Conservation (phyloP, 2,797 vertebrate species). For the Sebastes miniatus region DNA sequence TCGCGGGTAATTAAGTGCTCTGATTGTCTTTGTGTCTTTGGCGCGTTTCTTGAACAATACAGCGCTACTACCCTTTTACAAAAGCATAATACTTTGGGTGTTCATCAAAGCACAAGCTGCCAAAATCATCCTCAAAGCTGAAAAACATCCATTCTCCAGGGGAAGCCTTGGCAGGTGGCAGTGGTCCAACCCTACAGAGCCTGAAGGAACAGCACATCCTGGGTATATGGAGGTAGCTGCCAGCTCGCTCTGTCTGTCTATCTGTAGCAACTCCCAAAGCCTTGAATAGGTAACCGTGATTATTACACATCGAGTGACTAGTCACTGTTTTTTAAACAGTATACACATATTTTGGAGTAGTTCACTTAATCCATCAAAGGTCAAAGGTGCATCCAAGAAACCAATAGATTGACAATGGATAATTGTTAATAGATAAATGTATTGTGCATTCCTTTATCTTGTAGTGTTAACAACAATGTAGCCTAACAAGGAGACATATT, state of each 20-base stretch:
- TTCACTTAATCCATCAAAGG: neutral
- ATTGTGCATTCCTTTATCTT: neutral
- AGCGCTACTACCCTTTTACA: constrained; percentile 9
- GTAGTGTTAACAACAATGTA: neutral
- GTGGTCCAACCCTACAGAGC: constrained; percentile 60
- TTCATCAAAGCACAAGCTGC: constrained; percentile 59
- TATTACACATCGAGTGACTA: constrained; percentile 18
- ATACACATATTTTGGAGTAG: neutral
- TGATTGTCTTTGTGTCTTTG: constrained; percentile 61
- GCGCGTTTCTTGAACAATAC: constrained; percentile 48
- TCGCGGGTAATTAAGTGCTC: constrained; percentile 68
- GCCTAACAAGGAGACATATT: neutral
- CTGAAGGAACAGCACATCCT: constrained; percentile 67
- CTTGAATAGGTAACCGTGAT: constrained; percentile 37
- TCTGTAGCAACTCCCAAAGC: constrained; percentile 49
- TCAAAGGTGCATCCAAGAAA: neutral
- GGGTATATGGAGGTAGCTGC: constrained; percentile 47
- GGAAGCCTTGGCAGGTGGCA: constrained; percentile 63
- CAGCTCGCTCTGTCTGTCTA: constrained; percentile 49
- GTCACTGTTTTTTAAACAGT: neutral
- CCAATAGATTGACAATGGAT: neutral
- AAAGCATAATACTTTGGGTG: constrained; percentile 60
- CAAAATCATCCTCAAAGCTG: constrained; percentile 56
- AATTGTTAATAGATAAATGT: neutral
- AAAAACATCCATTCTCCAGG: constrained; percentile 62